Percentiles rank a stretch among this genome's conserved stretches.
Evolutionary conservation across 2,113 vertebrate species (phyloP).

Genomic region (Megalops atlanticus): DNA sequence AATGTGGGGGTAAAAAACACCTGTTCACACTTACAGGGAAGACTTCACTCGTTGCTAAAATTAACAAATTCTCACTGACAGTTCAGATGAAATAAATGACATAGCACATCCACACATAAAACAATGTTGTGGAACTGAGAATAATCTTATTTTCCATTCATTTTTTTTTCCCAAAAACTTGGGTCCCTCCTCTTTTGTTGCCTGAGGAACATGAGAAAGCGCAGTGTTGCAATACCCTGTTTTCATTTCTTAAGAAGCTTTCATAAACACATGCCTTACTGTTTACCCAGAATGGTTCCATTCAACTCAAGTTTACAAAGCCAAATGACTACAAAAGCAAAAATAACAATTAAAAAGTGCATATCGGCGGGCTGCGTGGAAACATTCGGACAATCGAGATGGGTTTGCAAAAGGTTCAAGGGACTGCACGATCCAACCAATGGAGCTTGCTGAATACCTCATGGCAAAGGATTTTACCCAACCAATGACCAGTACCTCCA

Average conservation of each 20-base stretch:
- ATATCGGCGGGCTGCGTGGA: too few relatives aligned
- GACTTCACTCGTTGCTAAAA: neutral
- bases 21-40: neutral
- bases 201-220: neutral
- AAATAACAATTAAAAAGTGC: neutral
- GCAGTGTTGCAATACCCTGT: neutral
- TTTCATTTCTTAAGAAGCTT: slow-evolving; percentile 3
- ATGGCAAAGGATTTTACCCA: neutral
- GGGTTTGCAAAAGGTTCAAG: neutral
- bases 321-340: neutral
- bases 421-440: neutral
- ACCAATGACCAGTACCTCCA: neutral
- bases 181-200: neutral
- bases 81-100: neutral
- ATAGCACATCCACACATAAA: neutral
- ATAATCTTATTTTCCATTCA: slow-evolving; percentile 2
- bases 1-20: neutral
- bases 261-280: neutral
- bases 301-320: neutral
- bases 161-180: neutral
- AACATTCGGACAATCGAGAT: neutral
- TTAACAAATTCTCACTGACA: neutral
- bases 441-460: neutral
- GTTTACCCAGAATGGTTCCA: slow-evolving; percentile 2
- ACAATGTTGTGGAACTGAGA: neutral